These are phyloP conservation scores for Cheirogaleus medius DNA, from an alignment of 2,113 vertebrate species.

Conservation along the genomic window DNA sequence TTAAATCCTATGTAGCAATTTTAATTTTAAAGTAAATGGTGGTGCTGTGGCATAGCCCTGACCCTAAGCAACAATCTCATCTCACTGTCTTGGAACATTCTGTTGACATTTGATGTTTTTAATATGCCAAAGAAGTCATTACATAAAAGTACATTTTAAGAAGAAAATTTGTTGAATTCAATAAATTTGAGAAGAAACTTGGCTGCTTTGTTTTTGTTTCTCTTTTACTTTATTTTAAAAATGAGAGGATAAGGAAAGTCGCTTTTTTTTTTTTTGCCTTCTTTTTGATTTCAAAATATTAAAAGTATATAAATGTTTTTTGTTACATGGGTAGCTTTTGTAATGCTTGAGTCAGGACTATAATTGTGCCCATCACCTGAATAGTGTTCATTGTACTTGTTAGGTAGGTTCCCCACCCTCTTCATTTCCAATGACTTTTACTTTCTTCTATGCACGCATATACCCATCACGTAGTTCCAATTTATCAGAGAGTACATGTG, in stretches of 20 bases:
- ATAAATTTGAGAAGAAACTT: slow-evolving; percentile 24
- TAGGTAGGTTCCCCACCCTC: too few relatives aligned
- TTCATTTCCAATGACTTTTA: too few relatives aligned
- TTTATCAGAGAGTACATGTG: too few relatives aligned
- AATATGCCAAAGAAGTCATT: slow-evolving; percentile 19
- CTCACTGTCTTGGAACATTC: slow-evolving; percentile 10
- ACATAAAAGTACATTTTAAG: not conserved
- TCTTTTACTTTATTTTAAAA: not conserved
- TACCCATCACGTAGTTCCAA: too few relatives aligned
- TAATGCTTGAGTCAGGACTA: too few relatives aligned
- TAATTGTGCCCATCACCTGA: too few relatives aligned
- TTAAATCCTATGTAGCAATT: slow-evolving; percentile 54
- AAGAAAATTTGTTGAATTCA: not conserved
- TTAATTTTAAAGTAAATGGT: slow-evolving; percentile 68
- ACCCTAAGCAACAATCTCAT: slow-evolving; percentile 60
- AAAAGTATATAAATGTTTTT: too few relatives aligned
- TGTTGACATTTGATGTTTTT: slow-evolving; percentile 21
- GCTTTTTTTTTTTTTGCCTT: not conserved
- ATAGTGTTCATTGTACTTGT: too few relatives aligned
- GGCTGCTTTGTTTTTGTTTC: not conserved
- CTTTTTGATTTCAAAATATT: too few relatives aligned
- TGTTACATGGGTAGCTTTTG: too few relatives aligned
- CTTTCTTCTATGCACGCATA: too few relatives aligned
- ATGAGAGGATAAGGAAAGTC: not conserved
- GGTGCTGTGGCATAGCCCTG: not conserved